Evolutionary conservation across 2,797 vertebrate genomes (phyloP), one percentile per base, ranked within the genome.

Genomic region (Chelidonichthys spinosus): DNA sequence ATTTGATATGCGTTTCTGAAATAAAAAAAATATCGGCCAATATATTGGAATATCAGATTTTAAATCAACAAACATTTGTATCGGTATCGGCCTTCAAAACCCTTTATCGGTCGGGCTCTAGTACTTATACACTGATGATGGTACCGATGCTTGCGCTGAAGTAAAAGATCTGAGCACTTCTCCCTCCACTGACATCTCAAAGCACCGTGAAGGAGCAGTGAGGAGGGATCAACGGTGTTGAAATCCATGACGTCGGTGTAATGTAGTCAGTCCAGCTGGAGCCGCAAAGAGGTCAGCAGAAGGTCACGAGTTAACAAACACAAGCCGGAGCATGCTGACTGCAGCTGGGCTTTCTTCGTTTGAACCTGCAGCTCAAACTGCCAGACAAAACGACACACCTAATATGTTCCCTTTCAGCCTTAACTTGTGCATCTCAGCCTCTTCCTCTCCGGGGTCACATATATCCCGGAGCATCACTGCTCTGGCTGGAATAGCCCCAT

Each of bases 371-470:
- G 43, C 65, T 69, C 8, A 77, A 77, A 67, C 56, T 74, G 82
- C 79, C 85, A 90, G 78, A 85, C 68, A 54, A 84, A 84, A 76
- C 75, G 56, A 61, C 78, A 81, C 79, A 76, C 67, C 68, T 74
- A 25, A 61, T 69, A 65, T 11, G 64, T 72, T 79, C 74, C 53
- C 40, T 13, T 17, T 66, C 69, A 46, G 64, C 59, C 62, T 69
- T 49, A 9, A 37, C 76, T 49, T 5, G 43, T 46, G 63, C 64
- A 46, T 40, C 59, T 33, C 69, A 55, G 55, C 32, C 63, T 58
- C 69, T 63, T 70, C 76, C 79, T 79, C 86, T 86, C 85, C 63
- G 58, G 82, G 78, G 88, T 74, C 86, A 36, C 82, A 84, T 89
- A 33, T 42, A 80, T 88, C 72, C 73, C 66, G 76, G 5, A 74